Evolutionary conservation across 2,888 invertebrate species (phyloP), one percentile per base, ranked within the genome.

Genomic region (Caenorhabditis japonica): DNA sequence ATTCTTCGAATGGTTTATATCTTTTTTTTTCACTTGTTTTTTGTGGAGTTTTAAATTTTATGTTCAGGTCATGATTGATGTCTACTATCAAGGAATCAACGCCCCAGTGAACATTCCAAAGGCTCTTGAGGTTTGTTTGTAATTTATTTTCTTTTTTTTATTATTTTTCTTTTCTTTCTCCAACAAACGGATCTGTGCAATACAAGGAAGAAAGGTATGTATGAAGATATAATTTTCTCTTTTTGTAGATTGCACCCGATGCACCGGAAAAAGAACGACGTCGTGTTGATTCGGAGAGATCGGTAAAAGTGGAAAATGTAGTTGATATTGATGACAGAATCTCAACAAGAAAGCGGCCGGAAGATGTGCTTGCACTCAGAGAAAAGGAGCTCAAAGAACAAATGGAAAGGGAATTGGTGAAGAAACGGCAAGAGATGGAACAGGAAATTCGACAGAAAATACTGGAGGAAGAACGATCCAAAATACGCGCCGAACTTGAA

Each of bases 51-150:
- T 2, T 47, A 19, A 4, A 12, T 19, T 51, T 10, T n/a, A n/a
- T 44, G 13, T 69, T 59, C 17, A 71, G 71, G 72, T 72, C 5
- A 55, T 59, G 64, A 41, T 53, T 10, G 64, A 72, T n/a, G 53
- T 72, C 15, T 72, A 72, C 43, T 59, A 59, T 25, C 53, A 53
- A 36, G 61, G 51, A 27, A 44, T 27, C 2, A 46, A 52, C 7
- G 5, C 52, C 12, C 23, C 62, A 13, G 49, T 23, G 1, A 23
- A 3, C 23, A 36, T 44, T 27, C 58, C 68, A 5, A 21, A 51
- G 13, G 36, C 30, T 52, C 58, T 59, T 19, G 53, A 72, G 72
- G 72, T 64, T 59, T 46, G 59, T 62, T 36, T 25, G 10, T n/a
- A n/a, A n/a, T n/a, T n/a, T n/a, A n/a, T n/a, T 30, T 30, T 30